Percentiles rank a stretch among this genome's conserved stretches.
Evolutionary conservation across 1,140 invertebrate species (phyloP).

Genomic region (Octopus bimaculoides): DNA sequence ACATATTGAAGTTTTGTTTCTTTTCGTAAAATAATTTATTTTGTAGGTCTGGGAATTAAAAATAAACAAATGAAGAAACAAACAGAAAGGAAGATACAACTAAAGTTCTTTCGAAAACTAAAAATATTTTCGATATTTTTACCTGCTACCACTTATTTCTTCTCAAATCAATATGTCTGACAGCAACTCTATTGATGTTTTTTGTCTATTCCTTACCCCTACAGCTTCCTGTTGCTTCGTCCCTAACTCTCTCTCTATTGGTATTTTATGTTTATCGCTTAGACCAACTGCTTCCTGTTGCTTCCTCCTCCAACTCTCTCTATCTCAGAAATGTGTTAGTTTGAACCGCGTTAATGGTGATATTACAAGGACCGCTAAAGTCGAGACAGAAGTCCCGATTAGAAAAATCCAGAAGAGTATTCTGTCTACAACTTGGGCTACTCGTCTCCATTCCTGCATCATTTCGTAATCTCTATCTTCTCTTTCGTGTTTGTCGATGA

Average conservation of each 20-base stretch:
- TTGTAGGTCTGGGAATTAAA: no score
- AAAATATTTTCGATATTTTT: no score
- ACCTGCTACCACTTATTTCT: background rate
- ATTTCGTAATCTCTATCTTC: conserved; percentile 42
- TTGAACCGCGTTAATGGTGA: conserved; percentile 30
- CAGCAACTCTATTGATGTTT: background rate
- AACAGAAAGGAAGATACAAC: no score
- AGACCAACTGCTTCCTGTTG: background rate
- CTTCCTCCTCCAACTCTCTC: background rate
- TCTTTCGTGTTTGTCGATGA: conserved; percentile 44
- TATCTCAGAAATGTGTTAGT: background rate
- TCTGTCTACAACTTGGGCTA: conserved; percentile 63
- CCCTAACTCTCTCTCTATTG: background rate
- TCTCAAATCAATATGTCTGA: background rate
- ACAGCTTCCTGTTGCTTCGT: background rate
- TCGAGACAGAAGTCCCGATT: conserved; percentile 59
- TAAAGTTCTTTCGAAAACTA: no score
- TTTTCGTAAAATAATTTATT: no score
- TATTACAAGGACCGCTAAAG: conserved; percentile 57
- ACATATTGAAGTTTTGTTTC: no score
- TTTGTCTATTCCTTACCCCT: background rate
- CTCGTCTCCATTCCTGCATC: conserved; percentile 61
- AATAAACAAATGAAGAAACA: no score
- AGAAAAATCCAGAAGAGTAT: conserved; percentile 66
- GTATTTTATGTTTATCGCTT: background rate